Evolutionary conservation across 2,888 invertebrate species (phyloP), one percentile per base, ranked within the genome.

Genomic region (Tipula confusa): DNA sequence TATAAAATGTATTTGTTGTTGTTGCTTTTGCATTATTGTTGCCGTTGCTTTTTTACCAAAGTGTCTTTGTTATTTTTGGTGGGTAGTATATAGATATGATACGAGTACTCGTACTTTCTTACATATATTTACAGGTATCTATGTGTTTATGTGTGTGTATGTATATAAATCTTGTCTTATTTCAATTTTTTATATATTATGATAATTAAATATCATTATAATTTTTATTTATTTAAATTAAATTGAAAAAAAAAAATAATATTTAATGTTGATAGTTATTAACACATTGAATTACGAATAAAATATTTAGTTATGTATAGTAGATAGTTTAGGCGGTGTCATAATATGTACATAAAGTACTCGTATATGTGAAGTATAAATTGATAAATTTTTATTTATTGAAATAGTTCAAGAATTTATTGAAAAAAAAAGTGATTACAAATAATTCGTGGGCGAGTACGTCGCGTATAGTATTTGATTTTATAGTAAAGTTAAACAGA

Each of bases 191-290:
- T 24, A 24, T 64, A n/a, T n/a, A n/a, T n/a, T n/a, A 64, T 64
- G 64, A 64, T 64, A 64, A 64, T 64, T 64, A 64, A 18, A 64
- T 64, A 64, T 64, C 64, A 64, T 64, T 64, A 64, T 64, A 64
- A 64, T 64, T 64, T 64, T 64, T 64, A 64, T 64, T 64, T 64
- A 64, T 64, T 24, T 64, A 64, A 64, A 64, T 64, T 64, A 64
- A 64, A 64, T 64, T 18, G 64, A 64, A 64, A 64, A 64, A 24
- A 64, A 24, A 64, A 64, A 64, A 64, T 64, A 64, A 24, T 24
- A 64, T 64, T 64, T 64, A 64, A 43, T 15, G 43, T 43, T 15
- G 43, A 43, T 43, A 24, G 64, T 64, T 64, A 64, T 64, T 64
- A 64, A 64, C 64, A 64, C 64, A 64, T 64, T 64, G 18, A 64